Evolutionary conservation across 2,888 invertebrate genomes (phyloP).

Genomic region (Theretra japonica): DNA sequence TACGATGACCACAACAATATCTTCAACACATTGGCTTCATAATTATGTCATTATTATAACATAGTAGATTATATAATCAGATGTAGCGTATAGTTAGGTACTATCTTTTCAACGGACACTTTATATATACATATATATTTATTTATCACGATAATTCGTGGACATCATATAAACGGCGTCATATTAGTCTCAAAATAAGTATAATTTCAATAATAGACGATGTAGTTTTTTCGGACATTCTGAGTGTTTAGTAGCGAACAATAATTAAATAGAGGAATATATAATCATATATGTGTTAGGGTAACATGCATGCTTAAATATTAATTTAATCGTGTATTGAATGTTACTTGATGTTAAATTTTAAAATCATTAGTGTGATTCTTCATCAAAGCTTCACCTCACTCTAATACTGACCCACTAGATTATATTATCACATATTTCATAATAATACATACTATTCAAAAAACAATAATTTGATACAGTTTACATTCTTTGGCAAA

Average conservation of each 20-base stretch:
- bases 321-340: background rate
- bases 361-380: background rate
- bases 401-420: too few species aligned
- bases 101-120: too few species aligned
- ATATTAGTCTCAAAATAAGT: background rate
- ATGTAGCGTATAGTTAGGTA: too few species aligned
- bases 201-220: background rate
- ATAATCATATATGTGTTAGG: background rate
- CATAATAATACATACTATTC: too few species aligned
- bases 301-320: background rate
- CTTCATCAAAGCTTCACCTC: background rate
- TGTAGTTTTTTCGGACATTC: background rate
- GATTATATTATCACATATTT: too few species aligned
- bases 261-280: background rate
- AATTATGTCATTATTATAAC: too few species aligned
- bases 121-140: too few species aligned
- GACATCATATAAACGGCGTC: too few species aligned
- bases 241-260: background rate
- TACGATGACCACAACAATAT: too few species aligned
- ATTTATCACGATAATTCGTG: too few species aligned
- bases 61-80: too few species aligned
- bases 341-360: background rate
- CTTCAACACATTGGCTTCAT: too few species aligned
- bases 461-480: constrained; percentile 15
- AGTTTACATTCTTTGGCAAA: background rate